Conservation (phyloP, 2,113 vertebrate genomes). For the Orycteropus afer region DNA sequence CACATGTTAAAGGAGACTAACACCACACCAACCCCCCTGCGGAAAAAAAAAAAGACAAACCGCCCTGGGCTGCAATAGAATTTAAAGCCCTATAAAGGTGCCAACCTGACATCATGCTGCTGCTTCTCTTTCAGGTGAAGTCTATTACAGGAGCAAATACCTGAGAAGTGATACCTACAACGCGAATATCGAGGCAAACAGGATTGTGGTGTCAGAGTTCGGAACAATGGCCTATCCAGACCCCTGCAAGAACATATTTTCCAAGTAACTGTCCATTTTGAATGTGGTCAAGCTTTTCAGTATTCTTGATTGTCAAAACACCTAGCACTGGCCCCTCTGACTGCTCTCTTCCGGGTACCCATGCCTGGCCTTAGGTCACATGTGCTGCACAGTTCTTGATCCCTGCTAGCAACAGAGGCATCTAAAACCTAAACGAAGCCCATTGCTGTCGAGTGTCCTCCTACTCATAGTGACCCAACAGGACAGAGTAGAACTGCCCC, state of each 20-base stretch:
- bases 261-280: conserved; percentile 87
- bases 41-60: no score
- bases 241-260: conserved; percentile 96
- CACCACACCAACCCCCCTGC: neutral
- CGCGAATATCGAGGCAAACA: conserved; percentile 90
- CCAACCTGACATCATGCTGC: neutral
- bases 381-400: rapidly evolving
- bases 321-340: neutral
- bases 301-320: neutral
- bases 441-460: neutral
- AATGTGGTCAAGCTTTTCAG: neutral
- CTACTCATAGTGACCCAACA: no score
- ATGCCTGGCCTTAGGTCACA: rapidly evolving
- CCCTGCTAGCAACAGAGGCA: neutral
- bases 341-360: neutral
- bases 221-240: conserved; percentile 97
- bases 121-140: conserved; percentile 89
- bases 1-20: rapidly evolving
- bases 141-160: conserved; percentile 94
- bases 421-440: neutral
- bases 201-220: conserved; percentile 96
- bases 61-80: neutral
- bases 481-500: neutral
- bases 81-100: neutral
- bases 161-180: conserved; percentile 93